Evolutionary conservation across 2,113 vertebrate genomes (phyloP), one percentile per base, ranked within the genome.

Genomic region (Oenanthe melanoleuca): DNA sequence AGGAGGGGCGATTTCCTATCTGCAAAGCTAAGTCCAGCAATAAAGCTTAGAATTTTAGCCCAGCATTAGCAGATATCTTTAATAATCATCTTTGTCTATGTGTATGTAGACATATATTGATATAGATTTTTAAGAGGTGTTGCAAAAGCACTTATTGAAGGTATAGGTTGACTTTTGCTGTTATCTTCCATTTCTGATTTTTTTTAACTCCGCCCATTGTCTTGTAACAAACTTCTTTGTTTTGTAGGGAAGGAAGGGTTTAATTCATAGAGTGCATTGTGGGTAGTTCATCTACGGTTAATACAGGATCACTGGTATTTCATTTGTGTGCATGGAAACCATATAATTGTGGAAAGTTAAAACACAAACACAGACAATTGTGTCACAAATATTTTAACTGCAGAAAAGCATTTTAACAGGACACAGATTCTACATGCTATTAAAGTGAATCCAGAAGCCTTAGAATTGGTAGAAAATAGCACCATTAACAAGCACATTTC

Each of bases 401-500:
- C 66, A 91, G 89, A 57, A 69, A 95, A 95, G 19, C 61, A 87
- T 89, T 95, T 93, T 87, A 91, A 89, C 80, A 89, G 38, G 53
- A 59, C 21, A 49, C 63, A 87, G 57, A 82, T 66, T 65, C 66
- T 69, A 42, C 57, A 33, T 11, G 9, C 37, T 72, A 21, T 65
- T 80, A 65, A 89, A 91, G 71, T 2, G 3, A 75, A 89, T 85
- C 24, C 50, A 92, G 38, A 50, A 87, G 56, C 29, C 50, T 85
- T 37, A 69, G 57, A 91, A 79, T 69, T 6, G 22, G 33, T 81
- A 75, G 28, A 94, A 93, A 95, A 81, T 8, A 50, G 4, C 7
- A 5, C 75, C 72, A 92, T 75, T 96, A 88, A 38, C 15, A 53
- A 87, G 14, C 28, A 79, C 21, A 89, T 72, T 95, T 91, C 87